Evolutionary conservation across 2,797 vertebrate genomes (phyloP).

Genomic region (Anguilla marmorata): DNA sequence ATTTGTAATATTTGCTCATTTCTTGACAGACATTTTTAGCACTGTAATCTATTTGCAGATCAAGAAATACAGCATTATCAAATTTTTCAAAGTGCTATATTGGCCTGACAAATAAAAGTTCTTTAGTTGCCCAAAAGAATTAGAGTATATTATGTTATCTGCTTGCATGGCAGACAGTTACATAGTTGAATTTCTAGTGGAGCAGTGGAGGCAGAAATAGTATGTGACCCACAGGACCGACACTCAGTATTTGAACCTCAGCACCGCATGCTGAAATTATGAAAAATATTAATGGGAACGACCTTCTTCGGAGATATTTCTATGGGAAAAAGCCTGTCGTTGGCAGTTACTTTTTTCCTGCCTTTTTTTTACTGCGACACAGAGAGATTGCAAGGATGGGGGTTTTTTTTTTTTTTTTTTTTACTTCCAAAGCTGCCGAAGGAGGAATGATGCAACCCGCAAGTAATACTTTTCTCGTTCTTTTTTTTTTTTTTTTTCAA

Average conservation of each 20-base stretch:
- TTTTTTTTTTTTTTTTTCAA: constrained; percentile 67
- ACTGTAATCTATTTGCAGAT: not conserved
- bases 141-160: not conserved
- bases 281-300: not conserved
- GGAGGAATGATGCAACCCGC: constrained; percentile 79
- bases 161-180: not conserved
- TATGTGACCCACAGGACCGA: not conserved
- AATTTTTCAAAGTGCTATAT: no score
- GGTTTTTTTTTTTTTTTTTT: not conserved
- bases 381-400: constrained; percentile 4
- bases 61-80: not conserved
- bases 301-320: not conserved
- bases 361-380: not conserved
- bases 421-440: constrained; percentile 50
- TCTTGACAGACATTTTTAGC: not conserved
- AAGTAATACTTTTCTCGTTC: constrained; percentile 66
- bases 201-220: not conserved
- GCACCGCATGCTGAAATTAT: not conserved
- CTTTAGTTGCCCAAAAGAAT: not conserved
- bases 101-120: not conserved
- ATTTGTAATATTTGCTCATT: not conserved
- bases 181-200: not conserved
- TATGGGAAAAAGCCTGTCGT: no score
- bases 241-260: not conserved
- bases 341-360: not conserved